A percentile compares a stretch with the other conserved stretches of the same genome.
These are phyloP conservation scores for Eulemur rufifrons DNA, from an alignment of 2,113 vertebrate genomes.

Conservation along the genomic window DNA sequence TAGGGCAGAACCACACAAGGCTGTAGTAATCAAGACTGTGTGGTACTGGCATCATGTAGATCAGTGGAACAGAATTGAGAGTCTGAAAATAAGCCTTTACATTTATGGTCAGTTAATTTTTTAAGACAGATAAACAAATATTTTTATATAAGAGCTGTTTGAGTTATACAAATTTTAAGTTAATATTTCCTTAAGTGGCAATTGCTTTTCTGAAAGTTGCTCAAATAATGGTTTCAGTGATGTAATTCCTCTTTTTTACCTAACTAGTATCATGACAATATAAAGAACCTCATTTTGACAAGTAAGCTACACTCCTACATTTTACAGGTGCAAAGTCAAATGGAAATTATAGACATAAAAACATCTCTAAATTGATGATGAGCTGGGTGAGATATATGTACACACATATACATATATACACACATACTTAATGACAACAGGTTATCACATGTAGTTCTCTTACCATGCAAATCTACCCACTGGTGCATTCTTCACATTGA, in stretches of 20 bases:
- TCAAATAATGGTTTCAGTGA: neutral
- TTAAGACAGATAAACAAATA: neutral
- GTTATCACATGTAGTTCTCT: neutral
- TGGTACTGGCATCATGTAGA: neutral
- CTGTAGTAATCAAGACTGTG: neutral
- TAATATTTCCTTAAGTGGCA: neutral
- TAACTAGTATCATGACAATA: neutral
- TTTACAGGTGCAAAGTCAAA: neutral
- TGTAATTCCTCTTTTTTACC: neutral
- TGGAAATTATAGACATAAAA: neutral
- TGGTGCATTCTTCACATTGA: neutral
- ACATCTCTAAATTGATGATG: neutral
- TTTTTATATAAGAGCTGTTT: conserved; percentile 16
- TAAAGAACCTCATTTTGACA: neutral
- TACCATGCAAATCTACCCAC: neutral
- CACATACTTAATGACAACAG: neutral
- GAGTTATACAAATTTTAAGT: conserved; percentile 4
- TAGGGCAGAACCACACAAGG: neutral
- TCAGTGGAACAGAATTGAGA: neutral
- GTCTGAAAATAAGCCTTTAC: neutral
- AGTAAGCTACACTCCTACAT: neutral
- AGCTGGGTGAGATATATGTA: neutral
- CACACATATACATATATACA: no score
- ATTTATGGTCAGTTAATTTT: neutral
- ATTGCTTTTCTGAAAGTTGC: conserved; percentile 18